Evolutionary conservation across 2,888 invertebrate genomes (phyloP), one percentile per base, ranked within the genome.

Genomic region (Sylvicola cinctus): DNA sequence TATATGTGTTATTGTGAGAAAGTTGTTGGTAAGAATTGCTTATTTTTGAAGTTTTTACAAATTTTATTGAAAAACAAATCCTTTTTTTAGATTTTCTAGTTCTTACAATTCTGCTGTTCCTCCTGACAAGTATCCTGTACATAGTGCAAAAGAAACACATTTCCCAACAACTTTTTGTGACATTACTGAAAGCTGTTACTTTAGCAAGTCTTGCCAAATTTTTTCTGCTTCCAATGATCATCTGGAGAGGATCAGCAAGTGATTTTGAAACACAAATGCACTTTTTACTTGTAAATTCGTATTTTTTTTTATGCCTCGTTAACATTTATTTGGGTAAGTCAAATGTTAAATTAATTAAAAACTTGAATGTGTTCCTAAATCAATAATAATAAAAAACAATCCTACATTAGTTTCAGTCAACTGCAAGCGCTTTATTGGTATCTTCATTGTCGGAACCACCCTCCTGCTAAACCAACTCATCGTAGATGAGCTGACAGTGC

Each of bases 291-390:
- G 73, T 77, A 3, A 64, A 66, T 37, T 57, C 65, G 1, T 79
- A 79, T 46, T 70, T 69, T 35, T 59, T 69, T 14, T 59, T 73
- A 8, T 68, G 74, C 2, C 65, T 72, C 38, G 54, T 70, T 23
- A 65, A 68, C 38, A 67, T 74, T 1, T 70, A 75, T 46, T 68
- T 68, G 43, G 74, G 75, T 74, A 51, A 46, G 29, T 26, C 11
- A 13, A 4, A 3, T 31, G 12, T 11, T 12, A 4, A 30, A 30
- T n/a, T n/a, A n/a, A n/a, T n/a, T n/a, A n/a, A n/a, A n/a, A n/a
- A n/a, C n/a, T n/a, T n/a, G n/a, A n/a, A n/a, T n/a, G n/a, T n/a
- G n/a, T n/a, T n/a, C n/a, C n/a, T n/a, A n/a, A n/a, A n/a, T n/a
- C n/a, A n/a, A n/a, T n/a, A n/a, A n/a, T n/a, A n/a, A n/a, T n/a